Base-by-base conservation (phyloP, 2,797 vertebrate genomes). In the Tinamus major region DNA sequence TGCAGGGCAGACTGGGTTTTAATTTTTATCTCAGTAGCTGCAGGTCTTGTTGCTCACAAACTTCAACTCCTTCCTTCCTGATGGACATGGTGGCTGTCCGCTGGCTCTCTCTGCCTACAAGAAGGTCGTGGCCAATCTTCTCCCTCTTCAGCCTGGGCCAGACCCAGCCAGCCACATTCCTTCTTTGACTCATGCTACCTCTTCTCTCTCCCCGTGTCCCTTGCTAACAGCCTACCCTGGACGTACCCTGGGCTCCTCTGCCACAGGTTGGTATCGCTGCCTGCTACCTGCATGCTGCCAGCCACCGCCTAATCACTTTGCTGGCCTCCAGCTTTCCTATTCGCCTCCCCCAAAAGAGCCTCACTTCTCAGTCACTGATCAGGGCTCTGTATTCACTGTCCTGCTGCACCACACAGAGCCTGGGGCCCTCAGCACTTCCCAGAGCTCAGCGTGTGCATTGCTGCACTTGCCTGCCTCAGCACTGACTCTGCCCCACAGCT, bases 141-240 rank as follows among this genome's bases (percentile, higher is more conserved):
- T 87, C 79, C 80, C 95, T 96, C 93, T 79, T 65, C 8, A 4
- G 70, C 79, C 61, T 89, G 93, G 94, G 76, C 77, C 87, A 88
- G 85, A 68, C 56, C 92, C 78, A 35, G 92, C 89, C 90, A 49
- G 89, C 62, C 3, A 14, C 48, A 3, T 83, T 82, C 91, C 88
- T 92, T 79, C 93, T 97, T 68, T 80, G 92, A 96, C 97, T 97
- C 96, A 96, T 67, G 93, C 97, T 98, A 97, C 95, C 88, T 96
- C 88, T 96, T 97, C 94, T 97, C 93, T 95, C 91, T 95, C 87
- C 96, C 69, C 92, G 81, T 97, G 97, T 97, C 88, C 93, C 96
- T 86, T 49, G 96, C 98, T 98, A 98, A 98, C 98, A 99, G 98
- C 98, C 97, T 99, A 99, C 96, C 98, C 98, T 3, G 99, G 99